A percentile compares a stretch with the other conserved stretches of the same genome.
phyloP scores from a whole-genome alignment of 2,113 vertebrate genomes.

The Porphyrio hochstetteri region DNA sequence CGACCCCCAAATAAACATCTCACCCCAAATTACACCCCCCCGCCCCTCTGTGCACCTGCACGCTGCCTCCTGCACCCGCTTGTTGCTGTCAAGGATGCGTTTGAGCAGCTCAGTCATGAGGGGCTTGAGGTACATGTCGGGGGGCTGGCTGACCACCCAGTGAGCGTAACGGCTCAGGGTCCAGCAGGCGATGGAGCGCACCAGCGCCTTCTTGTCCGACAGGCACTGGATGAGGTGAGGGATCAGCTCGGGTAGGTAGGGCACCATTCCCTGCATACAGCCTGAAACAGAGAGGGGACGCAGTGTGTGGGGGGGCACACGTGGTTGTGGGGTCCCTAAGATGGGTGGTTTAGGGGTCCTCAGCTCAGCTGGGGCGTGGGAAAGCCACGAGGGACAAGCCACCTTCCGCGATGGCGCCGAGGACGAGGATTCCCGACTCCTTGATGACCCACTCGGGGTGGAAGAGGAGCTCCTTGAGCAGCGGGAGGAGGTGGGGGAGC shows the following conservation, averaged over 20 bases:
- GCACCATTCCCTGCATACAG: constrained; percentile 98
- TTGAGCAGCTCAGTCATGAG: constrained; percentile 95
- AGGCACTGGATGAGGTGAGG: constrained; percentile 85
- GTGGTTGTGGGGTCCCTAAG: too few species aligned
- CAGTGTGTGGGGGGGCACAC: too few species aligned
- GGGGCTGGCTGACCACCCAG: constrained; percentile 95
- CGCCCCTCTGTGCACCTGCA: constrained; percentile 80
- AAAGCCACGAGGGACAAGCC: not conserved
- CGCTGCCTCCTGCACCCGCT: constrained; percentile 93
- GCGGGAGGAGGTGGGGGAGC: constrained; percentile 88
- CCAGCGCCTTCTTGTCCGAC: not conserved
- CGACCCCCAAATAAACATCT: not conserved
- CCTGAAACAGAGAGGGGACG: constrained; percentile 63
- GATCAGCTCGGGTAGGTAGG: constrained; percentile 92
- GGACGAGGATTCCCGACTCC: constrained; percentile 91
- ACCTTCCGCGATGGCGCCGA: constrained; percentile 87
- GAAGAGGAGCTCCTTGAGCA: constrained; percentile 93
- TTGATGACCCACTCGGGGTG: constrained; percentile 96
- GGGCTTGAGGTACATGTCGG: constrained; percentile 91
- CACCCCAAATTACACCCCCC: too few species aligned
- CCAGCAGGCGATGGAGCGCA: constrained; percentile 80
- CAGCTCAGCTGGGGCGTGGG: too few species aligned
- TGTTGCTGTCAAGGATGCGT: constrained; percentile 93
- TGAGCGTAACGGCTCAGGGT: constrained; percentile 95
- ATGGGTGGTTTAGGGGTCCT: too few species aligned